Evolutionary conservation across 2,888 invertebrate genomes (phyloP), one percentile per base, ranked within the genome.

Genomic region (Clunio marinus): DNA sequence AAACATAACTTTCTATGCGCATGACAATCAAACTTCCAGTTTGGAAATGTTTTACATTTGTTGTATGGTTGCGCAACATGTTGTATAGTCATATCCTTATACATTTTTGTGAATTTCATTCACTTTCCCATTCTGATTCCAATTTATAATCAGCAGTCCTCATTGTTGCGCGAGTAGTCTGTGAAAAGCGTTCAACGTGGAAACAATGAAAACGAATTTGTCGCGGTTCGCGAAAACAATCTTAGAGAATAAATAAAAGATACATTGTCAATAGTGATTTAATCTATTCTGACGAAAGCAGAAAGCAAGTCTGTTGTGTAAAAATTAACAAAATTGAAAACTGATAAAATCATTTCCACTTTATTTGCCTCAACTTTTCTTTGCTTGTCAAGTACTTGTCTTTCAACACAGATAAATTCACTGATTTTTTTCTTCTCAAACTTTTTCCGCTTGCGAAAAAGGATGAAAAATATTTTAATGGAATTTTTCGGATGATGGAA

Each of bases 151-250:
- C 63, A 63, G 41, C 63, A 25, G 45, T 17, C 7, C 27, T 45
- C 25, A 63, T 63, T 63, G 63, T 63, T 63, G 63, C 63, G 20
- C 32, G 32, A 41, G 37, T 60, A 63, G 63, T 63, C 17, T 25
- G 63, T 63, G 63, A 63, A 63, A 45, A 63, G 41, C 15, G n/a
- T 22, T 63, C 45, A 27, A 22, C 25, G 63, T 5, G 22, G 37
- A 15, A 63, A 63, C 45, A 63, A 37, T 63, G 45, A 37, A 58
- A 37, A 10, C 7, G 10, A 22, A 2, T 24, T 1, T 20, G 32
- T 28, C 35, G 45, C 57, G 57, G 8, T 3, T 57, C 25, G 57
- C 27, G 25, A 27, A 4, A 57, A 27, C 32, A 8, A 57, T 27
- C 25, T 57, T 25, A 27, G 57, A 25, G 41, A 41, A 20, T 8